phyloP scores from a whole-genome alignment of 2,797 vertebrate species.

The Corythornis leucogaster region DNA sequence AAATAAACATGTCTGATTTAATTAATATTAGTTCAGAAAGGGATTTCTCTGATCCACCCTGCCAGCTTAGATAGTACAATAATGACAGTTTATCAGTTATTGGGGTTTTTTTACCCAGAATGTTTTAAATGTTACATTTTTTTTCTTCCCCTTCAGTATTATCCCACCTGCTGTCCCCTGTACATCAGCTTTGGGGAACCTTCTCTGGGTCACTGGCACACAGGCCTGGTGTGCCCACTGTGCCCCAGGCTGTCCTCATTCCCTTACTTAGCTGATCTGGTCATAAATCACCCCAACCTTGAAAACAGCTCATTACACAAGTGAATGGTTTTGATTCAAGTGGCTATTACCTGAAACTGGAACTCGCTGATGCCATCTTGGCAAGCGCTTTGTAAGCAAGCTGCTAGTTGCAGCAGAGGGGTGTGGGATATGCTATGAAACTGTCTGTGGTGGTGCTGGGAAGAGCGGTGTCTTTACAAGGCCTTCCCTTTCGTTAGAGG shows the following conservation, averaged over 20 bases:
- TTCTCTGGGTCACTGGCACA: background rate
- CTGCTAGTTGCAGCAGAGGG: fast-evolving
- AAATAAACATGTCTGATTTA: background rate
- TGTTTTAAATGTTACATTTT: background rate
- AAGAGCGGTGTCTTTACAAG: background rate
- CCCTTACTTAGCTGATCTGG: background rate
- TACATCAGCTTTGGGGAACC: background rate
- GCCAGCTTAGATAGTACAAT: background rate
- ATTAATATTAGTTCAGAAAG: background rate
- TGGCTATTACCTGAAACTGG: background rate
- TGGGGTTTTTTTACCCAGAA: background rate
- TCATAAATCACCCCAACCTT: background rate
- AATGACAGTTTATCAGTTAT: background rate
- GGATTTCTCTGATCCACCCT: background rate
- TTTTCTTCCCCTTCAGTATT: background rate
- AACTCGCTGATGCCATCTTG: background rate
- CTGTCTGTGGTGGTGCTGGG: background rate
- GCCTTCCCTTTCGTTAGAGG: background rate
- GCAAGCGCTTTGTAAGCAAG: background rate
- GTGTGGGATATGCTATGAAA: background rate
- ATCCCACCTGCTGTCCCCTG: background rate
- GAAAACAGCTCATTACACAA: background rate
- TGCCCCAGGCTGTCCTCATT: background rate
- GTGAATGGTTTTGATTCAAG: background rate
- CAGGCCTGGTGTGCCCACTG: fast-evolving